Conservation (phyloP, 2,113 vertebrate genomes). For the Barbus barbus region DNA sequence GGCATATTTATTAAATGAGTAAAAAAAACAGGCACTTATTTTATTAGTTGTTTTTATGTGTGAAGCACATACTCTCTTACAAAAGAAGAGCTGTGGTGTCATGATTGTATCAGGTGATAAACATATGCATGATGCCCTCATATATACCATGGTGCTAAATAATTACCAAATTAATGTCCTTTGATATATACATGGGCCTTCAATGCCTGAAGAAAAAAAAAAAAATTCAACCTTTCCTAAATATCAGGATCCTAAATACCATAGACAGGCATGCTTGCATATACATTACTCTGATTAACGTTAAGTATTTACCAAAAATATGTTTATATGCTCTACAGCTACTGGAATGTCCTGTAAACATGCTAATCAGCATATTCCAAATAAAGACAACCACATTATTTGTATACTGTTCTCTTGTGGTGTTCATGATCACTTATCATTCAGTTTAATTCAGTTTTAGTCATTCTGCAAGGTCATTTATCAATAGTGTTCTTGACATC, state of each 20-base stretch:
- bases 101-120: background rate
- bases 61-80: background rate
- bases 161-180: background rate
- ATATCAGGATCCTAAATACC: background rate
- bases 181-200: background rate
- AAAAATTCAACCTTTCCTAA: background rate
- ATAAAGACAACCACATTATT: too few relatives aligned
- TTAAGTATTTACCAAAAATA: background rate
- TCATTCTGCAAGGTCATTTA: background rate
- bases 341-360: background rate
- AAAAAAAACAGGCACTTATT: background rate
- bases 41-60: background rate
- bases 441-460: too few relatives aligned
- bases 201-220: background rate
- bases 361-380: background rate
- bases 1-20: background rate
- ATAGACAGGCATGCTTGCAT: background rate
- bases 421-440: too few relatives aligned
- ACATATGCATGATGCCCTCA: background rate
- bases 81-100: background rate
- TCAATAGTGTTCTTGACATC: background rate
- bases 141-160: background rate
- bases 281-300: background rate
- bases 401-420: too few relatives aligned
- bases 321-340: background rate